Evolutionary conservation across 1,140 invertebrate genomes (phyloP), one percentile per base, ranked within the genome.

Genomic region (Drosophila pandora): DNA sequence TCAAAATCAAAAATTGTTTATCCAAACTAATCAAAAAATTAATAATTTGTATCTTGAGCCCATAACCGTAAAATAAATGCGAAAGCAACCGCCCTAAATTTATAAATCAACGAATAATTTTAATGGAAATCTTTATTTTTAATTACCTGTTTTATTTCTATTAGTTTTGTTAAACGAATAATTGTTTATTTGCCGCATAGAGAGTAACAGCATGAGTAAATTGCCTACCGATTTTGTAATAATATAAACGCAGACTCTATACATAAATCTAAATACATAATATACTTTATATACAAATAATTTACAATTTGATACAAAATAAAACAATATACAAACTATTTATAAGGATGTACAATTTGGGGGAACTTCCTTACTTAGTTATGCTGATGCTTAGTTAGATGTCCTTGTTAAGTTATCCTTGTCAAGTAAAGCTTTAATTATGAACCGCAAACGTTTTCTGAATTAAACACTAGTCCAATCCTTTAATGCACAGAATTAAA

Each of bases 241-340:
- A 72, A 62, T 52, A 49, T 54, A 79, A 84, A 54, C 68, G 65
- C 71, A 57, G 71, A 72, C 76, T 79, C 67, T 84, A 82, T 70
- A 70, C 60, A 74, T 25, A 41, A 52, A 60, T 48, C 34, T 37
- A 37, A 37, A 76, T 59, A 59, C 49, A 59, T 59, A 57, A 57
- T 70, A 48, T 59, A 53, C 49, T 70, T 48, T 76, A 67, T 85
- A 84, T 87, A 76, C 82, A 83, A 81, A 74, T 75, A 71, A 71
- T 82, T 76, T 79, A 84, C 74, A 75, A 82, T 87, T 85, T 87
- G 78, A 85, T 87, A 85, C 69, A 48, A 52, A 87, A 87, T 85
- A 87, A 85, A 78, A 45, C 30, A 60, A 70, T 71, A 78, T 52
- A 71, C 32, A 67, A 48, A 74, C 53, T 37, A 37, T 2, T 9